Evolutionary conservation across 2,888 invertebrate genomes (phyloP), one percentile per base, ranked within the genome.

Genomic region (Rhagium mordax): DNA sequence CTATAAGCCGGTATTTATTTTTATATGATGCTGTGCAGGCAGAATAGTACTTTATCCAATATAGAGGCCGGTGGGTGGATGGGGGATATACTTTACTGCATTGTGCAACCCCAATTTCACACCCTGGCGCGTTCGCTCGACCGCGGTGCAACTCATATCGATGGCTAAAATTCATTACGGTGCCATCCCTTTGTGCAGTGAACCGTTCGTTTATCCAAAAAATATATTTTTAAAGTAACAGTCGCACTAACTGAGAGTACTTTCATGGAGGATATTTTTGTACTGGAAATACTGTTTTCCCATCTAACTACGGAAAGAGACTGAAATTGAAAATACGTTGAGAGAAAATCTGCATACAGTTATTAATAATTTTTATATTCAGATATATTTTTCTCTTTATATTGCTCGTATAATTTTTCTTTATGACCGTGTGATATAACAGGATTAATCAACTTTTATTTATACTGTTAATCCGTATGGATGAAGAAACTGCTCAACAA

Each of bases 51-150:
- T 81, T 79, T 81, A 84, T 82, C 83, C 81, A 80, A 82, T 83
- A 84, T 84, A 81, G 67, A 41, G 70, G 62, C 29, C 48, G 47
- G 62, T 53, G 64, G 72, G 71, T 66, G 72, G 69, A 72, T 65
- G 74, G 60, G 77, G 81, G 80, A 81, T 81, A 82, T 83, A 84
- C 83, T 84, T 84, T 85, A 82, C 81, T 84, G 84, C 84, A 84
- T 80, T 82, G 84, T 86, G 85, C 85, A 86, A 84, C 83, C 84
- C 85, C 85, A 86, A 86, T 86, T 86, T 86, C 86, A 86, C 86
- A 84, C 85, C 84, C 85, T 82, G 82, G 80, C 84, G 84, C 81
- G 76, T 77, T 76, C 81, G 80, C 82, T 82, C 83, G 83, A 82
- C 82, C 83, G 75, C 83, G 81, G 78, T 85, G 85, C 85, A 84